These are phyloP conservation scores for Oxyura jamaicensis DNA, from an alignment of 2,113 vertebrate genomes.

Conservation along the genomic window DNA sequence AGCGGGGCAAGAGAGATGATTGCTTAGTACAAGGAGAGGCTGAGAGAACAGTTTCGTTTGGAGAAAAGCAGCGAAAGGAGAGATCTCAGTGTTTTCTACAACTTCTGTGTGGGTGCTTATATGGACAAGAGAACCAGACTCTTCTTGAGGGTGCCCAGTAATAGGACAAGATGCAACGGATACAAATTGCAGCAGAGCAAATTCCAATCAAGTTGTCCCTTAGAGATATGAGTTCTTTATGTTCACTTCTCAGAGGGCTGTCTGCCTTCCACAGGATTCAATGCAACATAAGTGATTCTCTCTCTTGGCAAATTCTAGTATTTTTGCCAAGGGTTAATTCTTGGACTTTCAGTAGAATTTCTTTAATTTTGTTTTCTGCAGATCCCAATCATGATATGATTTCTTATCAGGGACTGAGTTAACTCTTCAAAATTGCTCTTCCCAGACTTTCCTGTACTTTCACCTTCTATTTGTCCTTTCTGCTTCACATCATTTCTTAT, in stretches of 20 bases:
- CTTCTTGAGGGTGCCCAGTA: not conserved
- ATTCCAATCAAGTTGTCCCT: not conserved
- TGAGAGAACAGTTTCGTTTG: not conserved
- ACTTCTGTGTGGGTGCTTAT: not conserved
- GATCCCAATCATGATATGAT: not conserved
- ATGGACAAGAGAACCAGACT: not conserved
- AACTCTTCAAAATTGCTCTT: not conserved
- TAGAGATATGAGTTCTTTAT: not conserved
- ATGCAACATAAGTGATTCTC: not conserved
- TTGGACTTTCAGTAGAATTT: not conserved
- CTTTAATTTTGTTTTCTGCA: not conserved
- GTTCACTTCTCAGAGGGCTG: not conserved
- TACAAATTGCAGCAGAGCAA: not conserved
- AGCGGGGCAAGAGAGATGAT: not conserved
- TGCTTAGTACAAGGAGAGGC: not conserved
- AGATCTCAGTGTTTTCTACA: not conserved
- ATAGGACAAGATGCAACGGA: not conserved
- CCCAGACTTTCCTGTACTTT: not conserved
- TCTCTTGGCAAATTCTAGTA: not conserved
- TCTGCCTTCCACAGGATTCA: not conserved
- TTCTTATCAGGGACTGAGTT: not conserved
- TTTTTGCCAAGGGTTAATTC: not conserved
- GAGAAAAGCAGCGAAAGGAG: not conserved
- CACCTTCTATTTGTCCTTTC: not conserved
- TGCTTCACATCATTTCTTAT: not conserved